A percentile compares a stretch with the other conserved stretches of the same genome.
Conservation (phyloP, 2,113 vertebrate genomes). For the Nannospalax galili region DNA sequence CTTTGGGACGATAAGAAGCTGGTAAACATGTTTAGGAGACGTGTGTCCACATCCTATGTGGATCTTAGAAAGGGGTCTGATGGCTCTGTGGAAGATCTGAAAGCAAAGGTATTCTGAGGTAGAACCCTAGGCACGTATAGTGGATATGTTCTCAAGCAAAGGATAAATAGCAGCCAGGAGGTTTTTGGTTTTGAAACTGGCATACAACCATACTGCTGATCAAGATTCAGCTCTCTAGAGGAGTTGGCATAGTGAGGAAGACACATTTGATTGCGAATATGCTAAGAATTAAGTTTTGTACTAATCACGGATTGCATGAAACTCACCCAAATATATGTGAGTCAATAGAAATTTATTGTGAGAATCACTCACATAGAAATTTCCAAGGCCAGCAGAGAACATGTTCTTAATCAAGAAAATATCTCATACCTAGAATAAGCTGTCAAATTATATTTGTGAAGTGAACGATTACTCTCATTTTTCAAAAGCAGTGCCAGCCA, state of each 20-base stretch:
- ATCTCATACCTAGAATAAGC: background rate
- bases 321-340: background rate
- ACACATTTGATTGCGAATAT: background rate
- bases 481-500: background rate
- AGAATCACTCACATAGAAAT: background rate
- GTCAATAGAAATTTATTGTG: background rate
- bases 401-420: background rate
- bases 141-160: background rate
- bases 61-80: background rate
- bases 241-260: background rate
- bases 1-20: background rate
- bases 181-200: background rate
- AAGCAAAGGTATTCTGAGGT: background rate
- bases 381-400: background rate
- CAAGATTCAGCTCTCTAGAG: background rate
- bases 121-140: background rate
- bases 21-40: background rate
- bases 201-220: background rate
- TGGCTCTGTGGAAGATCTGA: background rate
- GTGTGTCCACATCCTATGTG: background rate
- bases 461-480: background rate
- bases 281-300: background rate
- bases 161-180: background rate
- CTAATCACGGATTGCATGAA: background rate
- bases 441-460: constrained; percentile 10